Evolutionary conservation across 2,113 vertebrate genomes (phyloP).

Genomic region (Hassar affinis): DNA sequence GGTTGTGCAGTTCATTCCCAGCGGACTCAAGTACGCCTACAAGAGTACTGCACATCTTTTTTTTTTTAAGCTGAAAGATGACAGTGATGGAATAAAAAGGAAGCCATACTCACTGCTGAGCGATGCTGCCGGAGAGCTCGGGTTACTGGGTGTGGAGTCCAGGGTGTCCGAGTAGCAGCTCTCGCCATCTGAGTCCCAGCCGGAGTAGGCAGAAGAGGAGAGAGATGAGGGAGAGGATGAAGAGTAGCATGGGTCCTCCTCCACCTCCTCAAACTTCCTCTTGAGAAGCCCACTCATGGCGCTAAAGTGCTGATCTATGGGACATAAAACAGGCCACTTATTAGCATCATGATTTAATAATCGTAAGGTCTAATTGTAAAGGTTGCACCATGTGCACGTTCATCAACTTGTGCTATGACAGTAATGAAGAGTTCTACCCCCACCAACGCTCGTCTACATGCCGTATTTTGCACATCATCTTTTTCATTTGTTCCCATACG

Average conservation of each 20-base stretch:
- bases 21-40: neutral
- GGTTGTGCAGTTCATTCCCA: slow-evolving; percentile 21
- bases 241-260: slow-evolving; percentile 83
- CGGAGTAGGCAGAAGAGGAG: slow-evolving; percentile 79
- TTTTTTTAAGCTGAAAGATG: neutral
- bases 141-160: slow-evolving; percentile 74
- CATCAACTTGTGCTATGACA: neutral
- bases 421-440: neutral
- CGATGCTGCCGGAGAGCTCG: slow-evolving; percentile 68
- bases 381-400: neutral
- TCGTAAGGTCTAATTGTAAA: neutral
- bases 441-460: neutral
- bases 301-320: slow-evolving; percentile 70
- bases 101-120: slow-evolving; percentile 82
- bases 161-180: slow-evolving; percentile 76
- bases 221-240: slow-evolving; percentile 83
- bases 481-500: slow-evolving; percentile 6
- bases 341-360: neutral
- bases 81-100: neutral
- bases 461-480: neutral
- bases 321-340: slow-evolving; percentile 35
- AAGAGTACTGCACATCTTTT: neutral
- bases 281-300: slow-evolving; percentile 90
- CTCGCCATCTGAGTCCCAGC: slow-evolving; percentile 87
- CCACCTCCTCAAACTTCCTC: slow-evolving; percentile 93